Percentiles rank a stretch among this genome's conserved stretches.
These are phyloP conservation scores for Stegastes partitus DNA, from an alignment of 2,113 vertebrate genomes.

Conservation along the genomic window DNA sequence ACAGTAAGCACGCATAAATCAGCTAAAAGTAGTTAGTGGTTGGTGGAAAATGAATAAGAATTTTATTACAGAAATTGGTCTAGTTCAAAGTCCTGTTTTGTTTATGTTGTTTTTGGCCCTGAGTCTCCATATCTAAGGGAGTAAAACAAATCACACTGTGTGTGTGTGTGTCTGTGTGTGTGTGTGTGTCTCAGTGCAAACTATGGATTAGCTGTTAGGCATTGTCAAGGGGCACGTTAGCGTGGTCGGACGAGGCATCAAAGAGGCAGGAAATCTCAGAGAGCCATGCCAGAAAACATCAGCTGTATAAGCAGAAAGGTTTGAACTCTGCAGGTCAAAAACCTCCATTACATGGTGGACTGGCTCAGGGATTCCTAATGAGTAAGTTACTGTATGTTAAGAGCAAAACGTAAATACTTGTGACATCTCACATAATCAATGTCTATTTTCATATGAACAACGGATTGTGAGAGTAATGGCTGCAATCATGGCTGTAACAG, in stretches of 20 bases:
- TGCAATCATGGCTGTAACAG: conserved; percentile 40
- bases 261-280: conserved; percentile 78
- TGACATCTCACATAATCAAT: conserved; percentile 64
- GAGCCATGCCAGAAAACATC: conserved; percentile 80
- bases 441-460: conserved; percentile 64
- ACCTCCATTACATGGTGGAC: conserved; percentile 67
- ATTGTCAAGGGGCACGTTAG: conserved; percentile 78
- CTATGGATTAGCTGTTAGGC: conserved; percentile 81
- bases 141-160: conserved; percentile 48
- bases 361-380: conserved; percentile 63
- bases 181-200: conserved; percentile 43
- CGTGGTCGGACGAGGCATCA: conserved; percentile 73
- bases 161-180: conserved; percentile 5
- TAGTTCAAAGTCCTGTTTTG: conserved; percentile 31
- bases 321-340: conserved; percentile 78
- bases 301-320: conserved; percentile 80
- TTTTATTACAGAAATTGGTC: conserved; percentile 17
- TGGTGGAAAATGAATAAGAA: neutral
- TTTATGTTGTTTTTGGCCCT: conserved; percentile 60
- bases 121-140: conserved; percentile 30
- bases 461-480: conserved; percentile 39
- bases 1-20: conserved; percentile 3
- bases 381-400: conserved; percentile 65
- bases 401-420: conserved; percentile 54
- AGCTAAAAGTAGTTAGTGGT: neutral